A percentile compares a stretch with the other conserved stretches of the same genome.
These are phyloP conservation scores for Lomographa bimaculata DNA, from an alignment of 2,888 invertebrate species.

Conservation along the genomic window DNA sequence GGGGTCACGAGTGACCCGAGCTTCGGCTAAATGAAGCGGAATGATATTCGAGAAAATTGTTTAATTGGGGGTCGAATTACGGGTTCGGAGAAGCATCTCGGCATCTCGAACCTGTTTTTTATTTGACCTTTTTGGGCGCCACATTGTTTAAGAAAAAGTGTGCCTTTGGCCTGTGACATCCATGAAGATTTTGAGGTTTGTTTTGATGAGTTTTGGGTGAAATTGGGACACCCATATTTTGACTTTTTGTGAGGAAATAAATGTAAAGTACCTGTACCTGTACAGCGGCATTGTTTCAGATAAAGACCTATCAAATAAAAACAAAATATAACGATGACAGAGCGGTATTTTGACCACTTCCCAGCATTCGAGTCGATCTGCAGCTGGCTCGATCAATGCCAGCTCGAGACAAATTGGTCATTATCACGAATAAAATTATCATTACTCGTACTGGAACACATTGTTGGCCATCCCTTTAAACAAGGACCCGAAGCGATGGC, in stretches of 20 bases:
- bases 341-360: slow-evolving; percentile 31
- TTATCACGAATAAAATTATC: slow-evolving; percentile 35
- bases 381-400: slow-evolving; percentile 27
- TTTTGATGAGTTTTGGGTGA: slow-evolving; percentile 9
- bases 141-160: slow-evolving; percentile 29
- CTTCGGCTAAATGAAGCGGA: slow-evolving; percentile 61
- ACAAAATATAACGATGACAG: too few relatives aligned
- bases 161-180: slow-evolving; percentile 36
- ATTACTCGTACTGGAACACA: slow-evolving; percentile 28
- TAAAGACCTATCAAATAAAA: too few relatives aligned
- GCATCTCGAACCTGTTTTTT: slow-evolving; percentile 47
- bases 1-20: slow-evolving; percentile 71
- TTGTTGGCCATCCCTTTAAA: slow-evolving; percentile 29
- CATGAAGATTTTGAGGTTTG: slow-evolving; percentile 13
- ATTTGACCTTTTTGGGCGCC: slow-evolving; percentile 48
- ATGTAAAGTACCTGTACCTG: too few relatives aligned
- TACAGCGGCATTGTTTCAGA: too few relatives aligned
- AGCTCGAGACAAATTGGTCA: slow-evolving; percentile 31
- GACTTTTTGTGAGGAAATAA: too few relatives aligned
- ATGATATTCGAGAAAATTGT: slow-evolving; percentile 80
- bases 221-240: too few relatives aligned
- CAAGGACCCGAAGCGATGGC: slow-evolving; percentile 47
- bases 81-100: slow-evolving; percentile 55
- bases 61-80: slow-evolving; percentile 79
- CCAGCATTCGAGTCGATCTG: slow-evolving; percentile 24